Conservation (phyloP, 2,888 invertebrate genomes). For the Drosophila putrida region DNA sequence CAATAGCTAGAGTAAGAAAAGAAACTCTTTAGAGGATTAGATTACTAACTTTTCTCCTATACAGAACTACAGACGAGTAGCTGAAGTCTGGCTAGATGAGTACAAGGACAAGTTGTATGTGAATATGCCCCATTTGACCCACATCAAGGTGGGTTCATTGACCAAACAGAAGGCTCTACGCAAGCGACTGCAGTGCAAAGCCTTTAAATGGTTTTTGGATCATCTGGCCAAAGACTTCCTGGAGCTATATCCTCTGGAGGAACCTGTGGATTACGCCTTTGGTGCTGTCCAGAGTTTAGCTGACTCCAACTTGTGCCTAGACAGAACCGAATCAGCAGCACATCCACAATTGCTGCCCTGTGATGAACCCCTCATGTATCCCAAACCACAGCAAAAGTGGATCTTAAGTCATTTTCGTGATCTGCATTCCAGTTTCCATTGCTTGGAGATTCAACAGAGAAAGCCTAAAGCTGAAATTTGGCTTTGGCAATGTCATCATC, state of each 20-base stretch:
- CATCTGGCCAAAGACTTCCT: conserved; percentile 95
- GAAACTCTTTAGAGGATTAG: background rate
- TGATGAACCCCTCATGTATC: conserved; percentile 70
- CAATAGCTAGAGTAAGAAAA: conserved; percentile 56
- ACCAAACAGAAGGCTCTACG: conserved; percentile 91
- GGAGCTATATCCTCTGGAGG: conserved; percentile 94
- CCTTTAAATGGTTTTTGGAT: conserved; percentile 98
- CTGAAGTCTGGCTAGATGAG: conserved; percentile 99
- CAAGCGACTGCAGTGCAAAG: conserved; percentile 91
- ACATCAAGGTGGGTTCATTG: conserved; percentile 92
- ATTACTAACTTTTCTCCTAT: conserved; percentile 1
- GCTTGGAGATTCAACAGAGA: conserved; percentile 92
- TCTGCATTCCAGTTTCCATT: conserved; percentile 87
- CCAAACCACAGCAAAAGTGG: conserved; percentile 78
- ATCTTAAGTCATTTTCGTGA: conserved; percentile 78
- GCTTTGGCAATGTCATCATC: conserved; percentile 95
- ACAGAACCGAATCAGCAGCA: conserved; percentile 86
- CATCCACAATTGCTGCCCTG: conserved; percentile 68
- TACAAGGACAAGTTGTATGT: conserved; percentile 94
- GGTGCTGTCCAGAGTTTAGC: conserved; percentile 91
- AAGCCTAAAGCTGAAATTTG: conserved; percentile 90
- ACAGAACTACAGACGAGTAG: conserved; percentile 95
- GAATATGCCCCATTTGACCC: conserved; percentile 90
- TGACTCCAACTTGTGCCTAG: conserved; percentile 89
- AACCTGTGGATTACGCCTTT: conserved; percentile 92